phyloP scores from a whole-genome alignment of 2,113 vertebrate species.

The Callocephalon fimbriatum region DNA sequence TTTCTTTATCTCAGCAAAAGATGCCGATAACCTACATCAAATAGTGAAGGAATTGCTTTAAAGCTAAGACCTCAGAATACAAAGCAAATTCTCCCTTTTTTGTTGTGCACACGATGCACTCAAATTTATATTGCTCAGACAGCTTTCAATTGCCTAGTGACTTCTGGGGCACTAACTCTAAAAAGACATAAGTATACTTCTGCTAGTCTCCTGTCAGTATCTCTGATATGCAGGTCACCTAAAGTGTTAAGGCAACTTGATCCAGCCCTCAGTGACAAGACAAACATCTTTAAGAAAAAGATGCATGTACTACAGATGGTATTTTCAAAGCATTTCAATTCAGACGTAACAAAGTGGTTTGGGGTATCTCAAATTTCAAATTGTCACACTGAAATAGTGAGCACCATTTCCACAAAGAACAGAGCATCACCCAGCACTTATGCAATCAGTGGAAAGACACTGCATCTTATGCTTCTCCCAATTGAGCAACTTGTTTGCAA shows the following conservation, averaged over 20 bases:
- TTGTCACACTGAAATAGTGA: neutral
- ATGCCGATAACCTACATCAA: neutral
- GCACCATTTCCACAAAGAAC: neutral
- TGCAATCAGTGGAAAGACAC: slow-evolving; percentile 48
- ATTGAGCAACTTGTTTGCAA: slow-evolving; percentile 55
- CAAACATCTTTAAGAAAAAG: neutral
- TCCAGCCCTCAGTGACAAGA: neutral
- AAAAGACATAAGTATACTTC: neutral
- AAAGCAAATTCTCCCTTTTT: neutral
- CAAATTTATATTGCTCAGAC: neutral
- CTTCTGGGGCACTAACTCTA: neutral
- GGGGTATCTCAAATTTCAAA: neutral
- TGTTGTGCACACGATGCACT: fast-evolving
- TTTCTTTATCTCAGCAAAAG: neutral
- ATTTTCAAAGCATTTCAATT: slow-evolving; percentile 30
- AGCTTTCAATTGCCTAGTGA: neutral
- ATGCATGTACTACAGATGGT: neutral
- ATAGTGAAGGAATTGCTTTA: neutral
- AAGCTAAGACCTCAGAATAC: neutral
- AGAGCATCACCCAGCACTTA: slow-evolving; percentile 36
- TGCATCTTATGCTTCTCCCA: slow-evolving; percentile 57
- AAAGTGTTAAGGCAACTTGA: neutral
- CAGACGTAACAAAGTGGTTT: neutral
- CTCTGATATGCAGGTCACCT: neutral
- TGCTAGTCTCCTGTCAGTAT: neutral